phyloP scores from a whole-genome alignment of 2,888 invertebrate genomes.

The Dryomyza anilis region DNA sequence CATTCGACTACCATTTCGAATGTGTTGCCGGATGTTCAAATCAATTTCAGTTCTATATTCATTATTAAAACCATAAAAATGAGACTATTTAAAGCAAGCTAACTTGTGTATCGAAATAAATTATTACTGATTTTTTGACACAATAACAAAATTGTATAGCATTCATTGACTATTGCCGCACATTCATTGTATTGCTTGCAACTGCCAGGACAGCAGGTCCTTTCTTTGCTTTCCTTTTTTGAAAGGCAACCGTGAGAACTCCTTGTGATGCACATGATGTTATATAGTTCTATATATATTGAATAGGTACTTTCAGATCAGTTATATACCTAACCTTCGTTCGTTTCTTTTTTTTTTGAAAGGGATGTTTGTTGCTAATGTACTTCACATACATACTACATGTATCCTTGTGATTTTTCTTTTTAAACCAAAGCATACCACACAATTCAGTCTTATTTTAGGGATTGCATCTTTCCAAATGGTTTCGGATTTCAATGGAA shows the following conservation, averaged over 20 bases:
- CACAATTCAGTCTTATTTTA: neutral
- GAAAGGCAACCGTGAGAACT: conserved; percentile 24
- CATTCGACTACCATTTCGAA: no score
- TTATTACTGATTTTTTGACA: no score
- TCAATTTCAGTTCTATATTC: no score
- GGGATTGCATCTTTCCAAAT: conserved; percentile 36
- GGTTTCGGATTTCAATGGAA: conserved; percentile 47
- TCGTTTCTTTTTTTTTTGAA: conserved; percentile 3
- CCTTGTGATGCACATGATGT: no score
- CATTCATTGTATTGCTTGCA: conserved; percentile 85
- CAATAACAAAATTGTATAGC: neutral
- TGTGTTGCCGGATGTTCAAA: no score
- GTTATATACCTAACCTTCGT: neutral
- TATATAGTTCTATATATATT: no score
- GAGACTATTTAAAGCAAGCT: no score
- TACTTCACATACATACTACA: neutral
- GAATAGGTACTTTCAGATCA: neutral
- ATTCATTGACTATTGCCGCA: conserved; percentile 38
- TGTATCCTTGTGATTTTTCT: neutral
- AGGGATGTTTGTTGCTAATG: conserved; percentile 13
- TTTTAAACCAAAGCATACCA: no score
- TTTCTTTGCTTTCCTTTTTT: conserved; percentile 14
- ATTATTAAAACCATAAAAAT: no score
- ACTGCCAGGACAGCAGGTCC: conserved; percentile 66
- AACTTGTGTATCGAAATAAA: no score